phyloP scores from a whole-genome alignment of 2,797 vertebrate species.

The Parauchenoglanis punctatus region DNA sequence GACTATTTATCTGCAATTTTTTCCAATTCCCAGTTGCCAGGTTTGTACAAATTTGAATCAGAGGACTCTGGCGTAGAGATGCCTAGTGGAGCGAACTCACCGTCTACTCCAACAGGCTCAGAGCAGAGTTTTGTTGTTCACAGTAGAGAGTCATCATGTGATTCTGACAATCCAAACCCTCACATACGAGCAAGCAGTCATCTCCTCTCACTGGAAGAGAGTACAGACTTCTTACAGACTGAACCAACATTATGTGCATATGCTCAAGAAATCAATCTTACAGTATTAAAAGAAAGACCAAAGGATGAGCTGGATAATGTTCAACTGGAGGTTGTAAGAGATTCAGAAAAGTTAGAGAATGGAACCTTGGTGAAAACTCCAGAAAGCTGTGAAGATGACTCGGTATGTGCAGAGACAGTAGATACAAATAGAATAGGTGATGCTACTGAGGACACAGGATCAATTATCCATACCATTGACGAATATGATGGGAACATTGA shows the following conservation, averaged over 20 bases:
- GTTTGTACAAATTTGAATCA: constrained; percentile 84
- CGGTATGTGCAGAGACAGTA: constrained; percentile 33
- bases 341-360: constrained; percentile 50
- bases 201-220: constrained; percentile 59
- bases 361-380: constrained; percentile 36
- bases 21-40: constrained; percentile 72
- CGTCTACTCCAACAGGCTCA: constrained; percentile 79
- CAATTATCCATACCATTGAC: constrained; percentile 55
- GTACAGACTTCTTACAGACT: constrained; percentile 59
- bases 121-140: constrained; percentile 87
- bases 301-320: constrained; percentile 39
- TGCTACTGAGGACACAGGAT: constrained; percentile 59
- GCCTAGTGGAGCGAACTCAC: constrained; percentile 83
- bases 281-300: constrained; percentile 36
- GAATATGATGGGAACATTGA: constrained; percentile 61
- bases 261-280: constrained; percentile 43
- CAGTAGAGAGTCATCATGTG: constrained; percentile 84
- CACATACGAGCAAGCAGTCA: constrained; percentile 63
- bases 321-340: constrained; percentile 43
- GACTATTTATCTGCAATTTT: constrained; percentile 72
- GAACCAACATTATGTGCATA: constrained; percentile 35
- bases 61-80: constrained; percentile 88
- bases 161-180: constrained; percentile 76
- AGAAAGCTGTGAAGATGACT: constrained; percentile 42
- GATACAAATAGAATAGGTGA: constrained; percentile 41